Base-by-base conservation (phyloP, 1,140 invertebrate genomes). In the Drosophila pachea region DNA sequence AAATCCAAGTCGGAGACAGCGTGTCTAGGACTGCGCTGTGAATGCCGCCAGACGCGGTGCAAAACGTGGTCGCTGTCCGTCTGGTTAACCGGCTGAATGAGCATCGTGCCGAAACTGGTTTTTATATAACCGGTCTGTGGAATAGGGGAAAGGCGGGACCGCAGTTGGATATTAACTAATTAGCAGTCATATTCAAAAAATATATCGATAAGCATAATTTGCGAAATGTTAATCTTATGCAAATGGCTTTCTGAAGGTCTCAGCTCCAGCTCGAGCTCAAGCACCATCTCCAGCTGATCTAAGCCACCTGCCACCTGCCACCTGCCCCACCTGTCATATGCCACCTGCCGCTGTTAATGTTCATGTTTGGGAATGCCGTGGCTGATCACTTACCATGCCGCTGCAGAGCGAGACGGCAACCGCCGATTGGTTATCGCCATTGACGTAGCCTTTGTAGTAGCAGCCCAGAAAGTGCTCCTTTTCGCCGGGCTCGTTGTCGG, bases 381-480 rank as follows among this genome's bases (percentile, higher is more conserved):
- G 29, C 12, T 48, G 32, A 8, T 43, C 9, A 74, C 83, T 76
- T 79, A 88, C 94, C 94, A 95, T 94, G 89, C 94, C 94, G 77
- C 94, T 91, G 88, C 94, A 95, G 43, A 95, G 91, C 65, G 92
- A 94, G 69, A 95, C 93, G 22, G 92, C 91, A 16, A 95, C 94
- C 31, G 89, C 89, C 7, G 93, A 94, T 62, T 90, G 84, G 16
- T 90, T 88, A 87, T 95, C 94, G n/a, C 92, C 93, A 50, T 92
- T 88, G 8, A 95, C 91, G 56, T 89, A 89, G 50, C 94, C 94
- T 29, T 91, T 92, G 84, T 95, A 95, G 83, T 93, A 94, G 87
- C 94, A 95, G 11, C 92, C 91, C 70, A 90, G 89, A 70, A 90
- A 90, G 22, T 90, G 89, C 5, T 89, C 40, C 40, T 43, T 14